These are phyloP conservation scores for Pachycephus smyrnensis DNA, from an alignment of 2,888 invertebrate species.

Conservation along the genomic window DNA sequence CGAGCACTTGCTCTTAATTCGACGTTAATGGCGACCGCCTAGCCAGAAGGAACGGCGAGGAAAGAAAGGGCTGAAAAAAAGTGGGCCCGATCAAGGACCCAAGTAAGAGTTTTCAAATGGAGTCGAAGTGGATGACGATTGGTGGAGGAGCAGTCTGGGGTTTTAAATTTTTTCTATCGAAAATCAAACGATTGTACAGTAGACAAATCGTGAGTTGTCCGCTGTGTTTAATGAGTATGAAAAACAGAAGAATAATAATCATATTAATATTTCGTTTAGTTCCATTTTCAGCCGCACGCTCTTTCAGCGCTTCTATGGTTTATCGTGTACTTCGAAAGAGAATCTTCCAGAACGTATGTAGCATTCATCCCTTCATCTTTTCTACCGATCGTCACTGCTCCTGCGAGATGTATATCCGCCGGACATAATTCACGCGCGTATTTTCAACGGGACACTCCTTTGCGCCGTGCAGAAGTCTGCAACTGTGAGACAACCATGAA, in stretches of 20 bases:
- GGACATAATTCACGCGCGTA: background rate
- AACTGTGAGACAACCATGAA: constrained; percentile 31
- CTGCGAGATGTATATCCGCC: background rate
- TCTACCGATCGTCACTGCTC: background rate
- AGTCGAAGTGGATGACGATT: background rate
- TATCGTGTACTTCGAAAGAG: background rate
- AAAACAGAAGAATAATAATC: background rate
- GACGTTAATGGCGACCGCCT: background rate
- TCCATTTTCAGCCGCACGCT: background rate
- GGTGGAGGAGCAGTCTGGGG: too few species aligned
- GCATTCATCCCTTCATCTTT: background rate
- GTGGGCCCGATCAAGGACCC: background rate
- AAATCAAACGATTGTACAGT: background rate
- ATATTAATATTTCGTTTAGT: background rate
- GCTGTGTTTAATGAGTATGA: background rate
- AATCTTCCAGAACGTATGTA: background rate
- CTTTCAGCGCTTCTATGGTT: background rate
- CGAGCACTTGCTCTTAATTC: background rate
- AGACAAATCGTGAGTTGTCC: background rate
- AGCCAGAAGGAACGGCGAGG: background rate
- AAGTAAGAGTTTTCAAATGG: background rate
- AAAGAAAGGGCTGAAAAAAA: background rate
- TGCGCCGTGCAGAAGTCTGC: background rate
- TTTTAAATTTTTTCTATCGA: too few species aligned
- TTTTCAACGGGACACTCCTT: background rate